Base-by-base conservation (phyloP, 2,888 invertebrate species). In the Hydraecia micacea region DNA sequence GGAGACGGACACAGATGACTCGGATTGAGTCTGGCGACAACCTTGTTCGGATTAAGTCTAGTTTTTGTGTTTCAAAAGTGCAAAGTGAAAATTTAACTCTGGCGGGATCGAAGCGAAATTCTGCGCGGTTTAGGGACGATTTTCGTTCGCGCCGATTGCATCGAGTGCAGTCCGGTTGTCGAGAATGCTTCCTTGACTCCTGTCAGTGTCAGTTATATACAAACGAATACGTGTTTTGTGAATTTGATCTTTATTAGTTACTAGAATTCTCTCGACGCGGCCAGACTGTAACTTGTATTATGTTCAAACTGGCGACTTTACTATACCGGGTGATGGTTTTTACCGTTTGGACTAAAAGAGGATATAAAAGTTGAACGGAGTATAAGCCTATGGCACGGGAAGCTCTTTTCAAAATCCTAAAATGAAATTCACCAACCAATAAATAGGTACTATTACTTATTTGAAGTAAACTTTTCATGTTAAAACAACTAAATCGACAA, bases 1-100 rank as follows among this genome's bases (percentile, higher is more conserved):
- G 0, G 95, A 94, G 11, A 90, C 91, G 11, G 93, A 89, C 32
- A 79, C 80, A 0, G 82, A 81, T 11, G 79, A 91, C 28, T 90
- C 90, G 0, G 90, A 91, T 74, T 91, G 73, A 86, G 49, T 13
- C 49, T 28, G n/a, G 32, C 36, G 42, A 21, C 25, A 21, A 25
- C 42, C 55, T 66, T 42, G 11, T 62, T 39, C 46, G 21, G 13
- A 9, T 58, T 68, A 46, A 52, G 79, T 75, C 62, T 66, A 18
- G n/a, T n/a, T 62, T 77, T 68, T 62, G 25, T 28, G 72, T 77
- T 73, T 58, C 66, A 32, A 68, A 68, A 75, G 68, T 83, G 71
- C 73, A 73, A 62, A 58, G 58, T 63, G 69, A n/a, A 72, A 55
- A 55, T 60, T 60, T n/a, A 21, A 21, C n/a, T 74, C 25, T 46